These are phyloP conservation scores for Aethina tumida DNA, from an alignment of 1,140 invertebrate species.

Conservation along the genomic window DNA sequence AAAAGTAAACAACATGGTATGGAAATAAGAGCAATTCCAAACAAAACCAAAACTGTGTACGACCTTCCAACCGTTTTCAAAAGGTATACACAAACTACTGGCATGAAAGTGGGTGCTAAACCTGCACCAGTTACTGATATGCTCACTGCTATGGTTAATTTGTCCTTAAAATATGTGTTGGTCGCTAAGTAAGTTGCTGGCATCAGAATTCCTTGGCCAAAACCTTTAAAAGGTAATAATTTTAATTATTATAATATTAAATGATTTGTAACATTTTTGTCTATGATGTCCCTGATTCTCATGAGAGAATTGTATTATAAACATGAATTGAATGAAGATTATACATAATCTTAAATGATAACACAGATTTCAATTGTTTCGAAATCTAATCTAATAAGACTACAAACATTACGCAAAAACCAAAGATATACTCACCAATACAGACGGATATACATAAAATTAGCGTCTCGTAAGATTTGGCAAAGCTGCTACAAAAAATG, in stretches of 20 bases:
- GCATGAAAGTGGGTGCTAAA: slow-evolving; percentile 37
- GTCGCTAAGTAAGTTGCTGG: slow-evolving; percentile 33
- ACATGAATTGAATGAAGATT: no score
- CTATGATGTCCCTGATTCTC: no score
- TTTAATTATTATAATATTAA: no score
- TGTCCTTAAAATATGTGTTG: slow-evolving; percentile 38
- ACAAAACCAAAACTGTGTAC: slow-evolving; percentile 34
- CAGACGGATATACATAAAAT: slow-evolving; percentile 29
- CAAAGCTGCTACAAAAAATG: slow-evolving; percentile 29
- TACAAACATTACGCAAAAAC: no score
- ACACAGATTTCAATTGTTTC: no score
- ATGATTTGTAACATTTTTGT: slow-evolving; percentile 5
- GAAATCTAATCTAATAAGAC: no score
- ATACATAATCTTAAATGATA: no score
- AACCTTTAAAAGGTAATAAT: slow-evolving; percentile 27
- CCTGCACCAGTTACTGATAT: slow-evolving; percentile 35
- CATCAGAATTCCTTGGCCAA: slow-evolving; percentile 33
- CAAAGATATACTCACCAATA: slow-evolving; percentile 31
- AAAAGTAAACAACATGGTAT: slow-evolving; percentile 24
- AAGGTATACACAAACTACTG: slow-evolving; percentile 31
- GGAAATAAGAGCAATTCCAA: slow-evolving; percentile 33
- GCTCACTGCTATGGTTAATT: slow-evolving; percentile 36
- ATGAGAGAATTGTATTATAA: no score
- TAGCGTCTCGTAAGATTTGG: slow-evolving; percentile 22
- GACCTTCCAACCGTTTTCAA: slow-evolving; percentile 22